phyloP scores from a whole-genome alignment of 2,888 invertebrate genomes.

The Nephrocerus scutellatus region DNA sequence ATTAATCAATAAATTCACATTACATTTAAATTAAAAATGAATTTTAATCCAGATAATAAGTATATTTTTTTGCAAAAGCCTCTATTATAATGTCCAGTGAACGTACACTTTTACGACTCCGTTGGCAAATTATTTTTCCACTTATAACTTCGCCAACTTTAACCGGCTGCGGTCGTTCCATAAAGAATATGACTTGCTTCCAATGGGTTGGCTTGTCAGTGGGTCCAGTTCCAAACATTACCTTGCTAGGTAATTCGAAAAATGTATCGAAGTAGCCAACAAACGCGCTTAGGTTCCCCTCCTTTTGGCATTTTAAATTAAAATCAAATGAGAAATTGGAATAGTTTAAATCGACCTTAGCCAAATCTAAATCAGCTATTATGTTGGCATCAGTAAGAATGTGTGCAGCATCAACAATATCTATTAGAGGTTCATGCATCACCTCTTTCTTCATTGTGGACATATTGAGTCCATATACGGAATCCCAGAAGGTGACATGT shows the following conservation, averaged over 20 bases:
- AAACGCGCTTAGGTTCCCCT: constrained; percentile 68
- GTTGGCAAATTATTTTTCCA: constrained; percentile 67
- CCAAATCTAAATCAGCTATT: constrained; percentile 68
- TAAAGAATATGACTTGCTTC: constrained; percentile 76
- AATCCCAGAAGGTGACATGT: constrained; percentile 79
- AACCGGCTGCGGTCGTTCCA: constrained; percentile 65
- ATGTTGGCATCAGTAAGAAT: constrained; percentile 61
- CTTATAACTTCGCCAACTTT: constrained; percentile 57
- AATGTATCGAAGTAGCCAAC: constrained; percentile 89
- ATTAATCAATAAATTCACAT: too few relatives aligned
- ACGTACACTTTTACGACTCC: constrained; percentile 67
- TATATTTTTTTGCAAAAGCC: constrained; percentile 55
- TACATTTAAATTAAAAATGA: too few relatives aligned
- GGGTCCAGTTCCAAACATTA: constrained; percentile 65
- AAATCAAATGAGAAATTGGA: constrained; percentile 69
- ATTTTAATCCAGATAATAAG: constrained; percentile 58
- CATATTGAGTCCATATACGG: constrained; percentile 94
- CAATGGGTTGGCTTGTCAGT: constrained; percentile 64
- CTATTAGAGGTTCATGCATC: constrained; percentile 67
- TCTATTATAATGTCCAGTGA: constrained; percentile 65
- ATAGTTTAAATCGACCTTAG: constrained; percentile 63
- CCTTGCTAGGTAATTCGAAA: constrained; percentile 61
- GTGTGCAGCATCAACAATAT: constrained; percentile 54
- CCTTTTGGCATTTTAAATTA: constrained; percentile 55
- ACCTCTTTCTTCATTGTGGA: constrained; percentile 80